A percentile compares a stretch with the other conserved stretches of the same genome.
Evolutionary conservation across 2,113 vertebrate species (phyloP).

Genomic region (Collichthys lucidus): DNA sequence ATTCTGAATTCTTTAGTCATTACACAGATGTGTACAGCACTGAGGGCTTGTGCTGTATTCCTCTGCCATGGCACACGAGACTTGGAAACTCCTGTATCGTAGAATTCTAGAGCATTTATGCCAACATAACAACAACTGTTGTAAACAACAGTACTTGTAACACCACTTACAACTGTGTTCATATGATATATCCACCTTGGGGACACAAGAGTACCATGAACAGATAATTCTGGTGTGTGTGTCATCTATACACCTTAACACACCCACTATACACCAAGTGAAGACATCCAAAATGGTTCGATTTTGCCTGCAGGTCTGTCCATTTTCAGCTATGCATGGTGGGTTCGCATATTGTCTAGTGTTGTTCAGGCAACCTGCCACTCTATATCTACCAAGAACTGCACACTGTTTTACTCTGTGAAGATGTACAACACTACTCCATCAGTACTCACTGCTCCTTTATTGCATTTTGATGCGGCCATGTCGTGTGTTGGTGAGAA

Average conservation of each 20-base stretch:
- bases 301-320: not conserved
- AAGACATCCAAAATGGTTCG: not conserved
- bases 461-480: conserved; percentile 36
- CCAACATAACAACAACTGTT: not conserved
- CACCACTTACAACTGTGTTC: too few species aligned
- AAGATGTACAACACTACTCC: not conserved
- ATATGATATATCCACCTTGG: not conserved
- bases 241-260: not conserved
- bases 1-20: not conserved
- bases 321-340: not conserved
- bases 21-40: not conserved
- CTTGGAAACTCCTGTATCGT: not conserved
- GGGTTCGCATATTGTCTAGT: not conserved
- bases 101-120: not conserved
- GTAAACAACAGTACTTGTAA: not conserved
- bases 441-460: not conserved
- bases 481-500: conserved; percentile 48
- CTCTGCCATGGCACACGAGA: not conserved
- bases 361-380: not conserved
- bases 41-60: not conserved
- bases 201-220: not conserved
- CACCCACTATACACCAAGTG: not conserved
- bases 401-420: not conserved
- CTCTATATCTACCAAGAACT: not conserved
- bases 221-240: not conserved